Evolutionary conservation across 2,113 vertebrate species (phyloP).

Genomic region (Uropsilus gracilis): DNA sequence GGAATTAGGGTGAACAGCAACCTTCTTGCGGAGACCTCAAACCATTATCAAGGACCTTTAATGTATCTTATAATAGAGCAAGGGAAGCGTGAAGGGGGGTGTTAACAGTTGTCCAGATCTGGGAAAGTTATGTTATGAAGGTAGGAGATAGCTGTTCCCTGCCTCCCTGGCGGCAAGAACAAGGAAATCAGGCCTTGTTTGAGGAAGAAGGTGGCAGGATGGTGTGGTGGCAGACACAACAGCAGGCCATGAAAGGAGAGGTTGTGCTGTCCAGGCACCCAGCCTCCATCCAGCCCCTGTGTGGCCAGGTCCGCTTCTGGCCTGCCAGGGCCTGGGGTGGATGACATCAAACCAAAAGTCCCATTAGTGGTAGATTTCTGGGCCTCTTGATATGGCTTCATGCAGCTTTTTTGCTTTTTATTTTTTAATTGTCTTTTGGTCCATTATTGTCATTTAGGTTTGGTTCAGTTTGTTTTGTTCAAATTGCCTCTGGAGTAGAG

Average conservation of each 20-base stretch:
- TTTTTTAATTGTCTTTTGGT: neutral
- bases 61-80: conserved; percentile 49
- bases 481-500: neutral
- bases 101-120: conserved; percentile 15
- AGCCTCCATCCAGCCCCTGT: neutral
- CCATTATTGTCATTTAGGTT: neutral
- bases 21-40: conserved; percentile 39
- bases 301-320: neutral
- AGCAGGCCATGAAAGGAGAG: neutral
- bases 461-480: neutral
- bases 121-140: conserved; percentile 35
- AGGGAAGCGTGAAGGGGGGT: neutral
- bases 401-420: neutral
- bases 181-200: conserved; percentile 56
- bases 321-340: neutral
- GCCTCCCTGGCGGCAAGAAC: conserved; percentile 42
- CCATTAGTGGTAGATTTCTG: neutral
- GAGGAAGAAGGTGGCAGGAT: neutral
- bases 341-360: neutral
- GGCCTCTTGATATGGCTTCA: neutral
- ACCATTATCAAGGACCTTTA: conserved; percentile 61
- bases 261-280: too few species aligned
- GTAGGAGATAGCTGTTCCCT: conserved; percentile 50
- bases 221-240: neutral
- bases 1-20: conserved; percentile 54